Percentiles rank a stretch among this genome's conserved stretches.
phyloP scores from a whole-genome alignment of 1,140 invertebrate genomes.

The Zaprionus capensis region DNA sequence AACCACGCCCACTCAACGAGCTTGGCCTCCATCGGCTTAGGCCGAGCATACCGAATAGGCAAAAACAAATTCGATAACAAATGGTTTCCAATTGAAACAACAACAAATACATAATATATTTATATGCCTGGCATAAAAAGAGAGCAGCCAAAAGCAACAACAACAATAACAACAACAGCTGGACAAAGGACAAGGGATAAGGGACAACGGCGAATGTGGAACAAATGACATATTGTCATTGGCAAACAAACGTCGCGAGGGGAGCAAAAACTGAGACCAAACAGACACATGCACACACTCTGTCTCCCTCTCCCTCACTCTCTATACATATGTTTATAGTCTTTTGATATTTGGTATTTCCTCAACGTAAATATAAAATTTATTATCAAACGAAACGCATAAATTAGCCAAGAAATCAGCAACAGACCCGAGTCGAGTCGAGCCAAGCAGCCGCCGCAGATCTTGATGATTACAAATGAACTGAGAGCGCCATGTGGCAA shows the following conservation, averaged over 20 bases:
- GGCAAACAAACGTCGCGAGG: slow-evolving; percentile 36
- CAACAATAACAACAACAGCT: slow-evolving; percentile 7
- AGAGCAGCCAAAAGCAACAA: slow-evolving; percentile 3
- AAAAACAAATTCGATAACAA: slow-evolving; percentile 80
- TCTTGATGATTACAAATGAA: slow-evolving; percentile 77
- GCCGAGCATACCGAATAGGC: slow-evolving; percentile 72
- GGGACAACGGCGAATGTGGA: slow-evolving; percentile 62
- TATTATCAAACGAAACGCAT: slow-evolving; percentile 74
- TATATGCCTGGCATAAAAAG: slow-evolving; percentile 36
- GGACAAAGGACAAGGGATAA: slow-evolving; percentile 28
- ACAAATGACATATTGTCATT: slow-evolving; percentile 81
- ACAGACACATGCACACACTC: slow-evolving; percentile 17
- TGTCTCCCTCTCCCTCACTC: background rate
- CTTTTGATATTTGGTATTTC: slow-evolving; percentile 55
- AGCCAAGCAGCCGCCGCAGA: slow-evolving; percentile 14
- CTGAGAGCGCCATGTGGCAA: slow-evolving; percentile 20
- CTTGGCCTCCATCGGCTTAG: slow-evolving; percentile 35
- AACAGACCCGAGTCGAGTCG: slow-evolving; percentile 33
- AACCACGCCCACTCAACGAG: slow-evolving; percentile 18
- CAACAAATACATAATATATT: slow-evolving; percentile 68
- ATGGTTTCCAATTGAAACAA: slow-evolving; percentile 76
- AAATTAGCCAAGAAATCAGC: slow-evolving; percentile 75
- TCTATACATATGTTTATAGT: slow-evolving; percentile 10
- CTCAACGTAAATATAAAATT: slow-evolving; percentile 80
- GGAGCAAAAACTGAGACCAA: slow-evolving; percentile 17